These are phyloP conservation scores for Rhinolophus sinicus DNA, from an alignment of 2,113 vertebrate genomes.

Conservation along the genomic window DNA sequence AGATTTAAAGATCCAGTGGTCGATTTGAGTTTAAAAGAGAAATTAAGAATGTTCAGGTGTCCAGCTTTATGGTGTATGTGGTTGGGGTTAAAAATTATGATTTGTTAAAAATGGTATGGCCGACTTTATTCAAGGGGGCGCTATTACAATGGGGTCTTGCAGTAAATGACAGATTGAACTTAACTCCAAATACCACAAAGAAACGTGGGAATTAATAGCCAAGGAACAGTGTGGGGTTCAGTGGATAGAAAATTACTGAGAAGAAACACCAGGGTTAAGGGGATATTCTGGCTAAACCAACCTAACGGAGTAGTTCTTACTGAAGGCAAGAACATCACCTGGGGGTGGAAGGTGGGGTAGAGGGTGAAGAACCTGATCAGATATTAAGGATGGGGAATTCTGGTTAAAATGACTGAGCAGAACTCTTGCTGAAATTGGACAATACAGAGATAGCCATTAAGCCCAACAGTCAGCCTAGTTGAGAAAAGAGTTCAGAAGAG, in stretches of 20 bases:
- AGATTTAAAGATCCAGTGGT: background rate
- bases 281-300: background rate
- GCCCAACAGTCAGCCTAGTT: background rate
- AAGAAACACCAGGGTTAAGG: background rate
- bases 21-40: background rate
- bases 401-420: background rate
- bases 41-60: background rate
- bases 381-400: background rate
- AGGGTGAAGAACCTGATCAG: background rate
- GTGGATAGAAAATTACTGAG: background rate
- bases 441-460: background rate
- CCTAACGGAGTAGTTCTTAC: background rate
- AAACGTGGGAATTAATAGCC: background rate
- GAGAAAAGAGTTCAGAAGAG: background rate
- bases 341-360: background rate
- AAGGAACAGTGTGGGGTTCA: background rate
- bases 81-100: background rate
- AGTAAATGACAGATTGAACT: background rate
- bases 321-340: background rate
- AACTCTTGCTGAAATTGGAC: background rate
- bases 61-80: background rate
- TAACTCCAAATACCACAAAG: background rate
- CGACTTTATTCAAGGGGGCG: background rate
- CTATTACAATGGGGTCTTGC: background rate
- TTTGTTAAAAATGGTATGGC: background rate